phyloP scores from a whole-genome alignment of 2,797 vertebrate species.

The Toxotes lorentzi region DNA sequence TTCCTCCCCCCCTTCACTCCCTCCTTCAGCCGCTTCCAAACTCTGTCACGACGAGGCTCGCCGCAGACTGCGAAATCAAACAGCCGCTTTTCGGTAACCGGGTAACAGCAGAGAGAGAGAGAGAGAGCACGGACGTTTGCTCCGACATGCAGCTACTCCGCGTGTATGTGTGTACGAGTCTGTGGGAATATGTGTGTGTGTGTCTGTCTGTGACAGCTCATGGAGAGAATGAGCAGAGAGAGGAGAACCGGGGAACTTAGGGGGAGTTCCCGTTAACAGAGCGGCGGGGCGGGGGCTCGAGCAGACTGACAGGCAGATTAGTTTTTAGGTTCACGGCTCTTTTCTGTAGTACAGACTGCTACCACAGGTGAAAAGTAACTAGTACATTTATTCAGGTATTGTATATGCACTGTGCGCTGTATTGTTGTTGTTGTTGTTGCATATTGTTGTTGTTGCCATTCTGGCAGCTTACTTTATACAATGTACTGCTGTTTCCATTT shows the following conservation, averaged over 20 bases:
- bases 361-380: background rate
- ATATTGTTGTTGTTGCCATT: background rate
- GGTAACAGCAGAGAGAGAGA: constrained; percentile 29
- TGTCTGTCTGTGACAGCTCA: constrained; percentile 73
- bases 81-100: constrained; percentile 55
- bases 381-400: background rate
- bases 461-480: background rate
- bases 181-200: background rate
- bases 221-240: constrained; percentile 76
- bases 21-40: constrained; percentile 64
- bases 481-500: too few relatives aligned
- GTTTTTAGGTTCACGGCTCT: constrained; percentile 13
- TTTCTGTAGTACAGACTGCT: background rate
- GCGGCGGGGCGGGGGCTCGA: constrained; percentile 73
- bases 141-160: constrained; percentile 45
- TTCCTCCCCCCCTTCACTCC: background rate
- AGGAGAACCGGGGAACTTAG: constrained; percentile 76
- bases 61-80: constrained; percentile 61
- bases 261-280: constrained; percentile 78
- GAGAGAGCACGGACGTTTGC: constrained; percentile 28
- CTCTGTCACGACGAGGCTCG: constrained; percentile 79
- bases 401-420: background rate
- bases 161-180: background rate
- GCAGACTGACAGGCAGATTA: constrained; percentile 59
- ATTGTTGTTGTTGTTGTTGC: background rate